These are phyloP conservation scores for Aphelenchoides avenae DNA, from an alignment of 1,140 invertebrate genomes.

Conservation along the genomic window DNA sequence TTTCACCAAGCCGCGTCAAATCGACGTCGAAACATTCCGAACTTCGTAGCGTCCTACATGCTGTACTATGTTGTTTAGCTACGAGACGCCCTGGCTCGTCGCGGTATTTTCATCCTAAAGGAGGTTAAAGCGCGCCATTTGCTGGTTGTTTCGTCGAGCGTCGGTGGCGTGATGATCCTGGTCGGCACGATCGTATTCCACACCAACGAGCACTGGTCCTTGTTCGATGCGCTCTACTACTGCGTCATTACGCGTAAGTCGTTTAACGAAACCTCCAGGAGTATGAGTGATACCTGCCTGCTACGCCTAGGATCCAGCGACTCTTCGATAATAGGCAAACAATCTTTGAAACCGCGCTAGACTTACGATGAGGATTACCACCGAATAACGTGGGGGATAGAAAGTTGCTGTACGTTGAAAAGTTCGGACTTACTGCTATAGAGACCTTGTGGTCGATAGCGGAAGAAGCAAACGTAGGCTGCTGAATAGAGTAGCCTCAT, in stretches of 20 bases:
- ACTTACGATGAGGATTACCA: too few relatives aligned
- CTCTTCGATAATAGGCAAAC: too few relatives aligned
- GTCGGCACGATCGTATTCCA: constrained; percentile 53
- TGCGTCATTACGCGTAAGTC: constrained; percentile 97
- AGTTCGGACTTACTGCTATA: too few relatives aligned
- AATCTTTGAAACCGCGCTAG: too few relatives aligned
- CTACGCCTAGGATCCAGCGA: too few relatives aligned
- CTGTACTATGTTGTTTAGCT: constrained; percentile 17
- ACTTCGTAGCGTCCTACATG: too few relatives aligned
- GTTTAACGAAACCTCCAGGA: constrained; percentile 64
- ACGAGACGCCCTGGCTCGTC: constrained; percentile 7
- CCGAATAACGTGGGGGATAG: neutral
- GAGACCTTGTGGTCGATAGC: neutral
- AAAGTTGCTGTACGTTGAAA: neutral
- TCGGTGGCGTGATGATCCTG: constrained; percentile 46
- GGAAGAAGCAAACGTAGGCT: neutral
- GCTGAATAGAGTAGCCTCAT: constrained; percentile 4
- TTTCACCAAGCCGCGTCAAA: neutral
- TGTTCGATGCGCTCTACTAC: constrained; percentile 97
- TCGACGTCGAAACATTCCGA: constrained; percentile 9
- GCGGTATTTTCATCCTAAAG: constrained; percentile 18
- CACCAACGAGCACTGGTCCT: constrained; percentile 86
- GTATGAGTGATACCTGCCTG: constrained; percentile 8
- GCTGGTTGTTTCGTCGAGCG: constrained; percentile 44
- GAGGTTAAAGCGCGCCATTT: constrained; percentile 49